Percentiles rank a stretch among this genome's conserved stretches.
Evolutionary conservation across 1,140 invertebrate species (phyloP).

Genomic region (Drosophila sechellia): DNA sequence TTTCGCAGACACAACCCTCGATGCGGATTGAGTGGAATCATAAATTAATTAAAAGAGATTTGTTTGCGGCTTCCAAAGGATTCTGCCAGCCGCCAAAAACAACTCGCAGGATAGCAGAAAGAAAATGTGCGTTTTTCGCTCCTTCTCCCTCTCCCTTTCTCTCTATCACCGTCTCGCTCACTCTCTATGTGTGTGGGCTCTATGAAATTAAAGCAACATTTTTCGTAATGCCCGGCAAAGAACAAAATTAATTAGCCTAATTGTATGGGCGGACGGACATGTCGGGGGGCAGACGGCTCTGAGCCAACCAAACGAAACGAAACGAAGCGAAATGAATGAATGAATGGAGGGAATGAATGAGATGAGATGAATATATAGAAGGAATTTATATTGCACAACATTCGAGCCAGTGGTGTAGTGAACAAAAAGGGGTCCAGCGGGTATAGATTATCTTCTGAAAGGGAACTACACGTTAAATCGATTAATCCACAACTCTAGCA

Average conservation of each 20-base stretch:
- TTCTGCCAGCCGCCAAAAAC: constrained; percentile 65
- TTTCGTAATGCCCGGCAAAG: constrained; percentile 78
- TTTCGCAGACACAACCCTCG: constrained; percentile 67
- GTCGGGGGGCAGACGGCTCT: constrained; percentile 18
- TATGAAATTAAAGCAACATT: constrained; percentile 82
- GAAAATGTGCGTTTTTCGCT: constrained; percentile 67
- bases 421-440: constrained; percentile 6
- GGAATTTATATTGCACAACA: constrained; percentile 75
- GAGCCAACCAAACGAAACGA: constrained; percentile 54
- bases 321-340: constrained; percentile 64
- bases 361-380: constrained; percentile 67
- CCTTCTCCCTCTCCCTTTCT: neutral
- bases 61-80: constrained; percentile 83
- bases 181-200: constrained; percentile 32
- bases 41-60: constrained; percentile 84
- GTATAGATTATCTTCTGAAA: neutral
- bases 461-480: neutral
- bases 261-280: constrained; percentile 73
- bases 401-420: constrained; percentile 27
- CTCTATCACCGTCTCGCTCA: neutral
- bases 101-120: constrained; percentile 58
- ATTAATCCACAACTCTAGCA: neutral
- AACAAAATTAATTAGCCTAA: constrained; percentile 84
- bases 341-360: constrained; percentile 63
- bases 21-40: constrained; percentile 83